Evolutionary conservation across 2,797 vertebrate genomes (phyloP).

Genomic region (Distichodus sexfasciatus): DNA sequence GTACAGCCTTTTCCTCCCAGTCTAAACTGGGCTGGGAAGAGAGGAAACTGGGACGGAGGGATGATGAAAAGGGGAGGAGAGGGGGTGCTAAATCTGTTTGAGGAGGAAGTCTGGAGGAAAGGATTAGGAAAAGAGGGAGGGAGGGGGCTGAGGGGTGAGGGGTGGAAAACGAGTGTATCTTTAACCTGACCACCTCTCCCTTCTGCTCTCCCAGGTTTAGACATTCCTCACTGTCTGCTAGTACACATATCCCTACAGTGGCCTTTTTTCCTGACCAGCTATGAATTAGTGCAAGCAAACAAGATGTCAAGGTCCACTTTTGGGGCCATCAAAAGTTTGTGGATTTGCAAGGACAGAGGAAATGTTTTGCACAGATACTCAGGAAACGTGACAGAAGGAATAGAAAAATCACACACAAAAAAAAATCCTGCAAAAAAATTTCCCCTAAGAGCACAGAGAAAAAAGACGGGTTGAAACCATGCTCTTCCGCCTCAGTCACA

Average conservation of each 20-base stretch:
- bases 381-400: conserved; percentile 62
- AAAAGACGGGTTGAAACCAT: no score
- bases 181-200: conserved; percentile 64
- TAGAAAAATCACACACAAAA: conserved; percentile 25
- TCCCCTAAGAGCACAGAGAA: no score
- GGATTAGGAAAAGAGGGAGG: conserved; percentile 74
- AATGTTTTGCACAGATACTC: conserved; percentile 67
- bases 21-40: conserved; percentile 50
- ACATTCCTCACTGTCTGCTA: conserved; percentile 42
- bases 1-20: not conserved
- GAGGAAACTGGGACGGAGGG: conserved; percentile 71
- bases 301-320: conserved; percentile 66
- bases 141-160: conserved; percentile 36
- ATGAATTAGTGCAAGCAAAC: conserved; percentile 38
- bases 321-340: conserved; percentile 46
- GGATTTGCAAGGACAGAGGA: conserved; percentile 75
- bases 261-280: conserved; percentile 50
- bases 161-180: conserved; percentile 59
- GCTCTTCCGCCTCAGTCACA: no score
- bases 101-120: conserved; percentile 83
- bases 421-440: conserved; percentile 26
- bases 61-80: conserved; percentile 61
- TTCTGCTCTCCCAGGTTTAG: conserved; percentile 47
- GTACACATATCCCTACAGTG: conserved; percentile 43
- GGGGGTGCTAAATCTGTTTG: conserved; percentile 74